Conservation (phyloP, 2,888 invertebrate species). For the Callosobruchus maculatus region DNA sequence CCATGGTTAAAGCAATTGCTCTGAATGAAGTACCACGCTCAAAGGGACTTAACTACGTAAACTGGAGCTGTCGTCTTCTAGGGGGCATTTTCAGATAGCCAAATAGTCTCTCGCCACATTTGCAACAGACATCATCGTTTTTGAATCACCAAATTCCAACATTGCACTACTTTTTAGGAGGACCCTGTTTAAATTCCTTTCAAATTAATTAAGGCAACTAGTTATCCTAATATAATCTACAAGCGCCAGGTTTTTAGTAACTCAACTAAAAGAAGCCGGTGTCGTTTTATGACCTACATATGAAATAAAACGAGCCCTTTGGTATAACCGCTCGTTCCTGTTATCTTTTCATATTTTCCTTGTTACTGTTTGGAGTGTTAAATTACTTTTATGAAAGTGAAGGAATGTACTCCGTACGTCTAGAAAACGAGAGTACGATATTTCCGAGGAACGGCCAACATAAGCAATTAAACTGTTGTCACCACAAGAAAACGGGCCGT, state of each 20-base stretch:
- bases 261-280: not conserved
- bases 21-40: too few species aligned
- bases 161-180: too few species aligned
- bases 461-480: not conserved
- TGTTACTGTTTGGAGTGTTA: not conserved
- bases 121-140: too few species aligned
- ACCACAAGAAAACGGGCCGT: not conserved
- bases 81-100: too few species aligned
- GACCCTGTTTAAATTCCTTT: not conserved
- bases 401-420: not conserved
- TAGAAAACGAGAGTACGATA: not conserved
- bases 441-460: not conserved
- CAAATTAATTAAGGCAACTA: not conserved
- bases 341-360: not conserved
- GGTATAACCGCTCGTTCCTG: not conserved
- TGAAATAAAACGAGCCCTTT: not conserved
- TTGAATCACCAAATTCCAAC: too few species aligned
- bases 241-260: not conserved
- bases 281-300: not conserved
- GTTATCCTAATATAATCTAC: not conserved
- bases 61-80: too few species aligned
- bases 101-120: too few species aligned
- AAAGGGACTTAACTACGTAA: too few species aligned
- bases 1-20: too few species aligned
- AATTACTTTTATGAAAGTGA: not conserved